phyloP scores from a whole-genome alignment of 2,888 invertebrate genomes.

The Zygaena filipendulae region DNA sequence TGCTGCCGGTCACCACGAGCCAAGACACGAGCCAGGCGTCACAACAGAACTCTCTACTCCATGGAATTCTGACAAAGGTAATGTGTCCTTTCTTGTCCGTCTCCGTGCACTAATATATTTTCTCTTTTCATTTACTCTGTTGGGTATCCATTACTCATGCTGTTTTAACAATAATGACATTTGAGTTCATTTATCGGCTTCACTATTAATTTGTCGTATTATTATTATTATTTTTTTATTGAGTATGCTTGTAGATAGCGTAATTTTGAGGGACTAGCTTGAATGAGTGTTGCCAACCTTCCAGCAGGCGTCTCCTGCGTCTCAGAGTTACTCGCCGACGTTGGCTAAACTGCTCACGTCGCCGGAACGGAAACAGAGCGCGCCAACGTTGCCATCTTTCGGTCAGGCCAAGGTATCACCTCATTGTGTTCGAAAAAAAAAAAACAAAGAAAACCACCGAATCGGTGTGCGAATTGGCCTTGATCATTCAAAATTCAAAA shows the following conservation, averaged over 20 bases:
- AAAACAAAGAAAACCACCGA: constrained; percentile 39
- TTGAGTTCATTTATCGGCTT: too few relatives aligned
- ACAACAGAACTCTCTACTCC: constrained; percentile 74
- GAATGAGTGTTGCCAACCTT: constrained; percentile 66
- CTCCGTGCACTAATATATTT: too few relatives aligned
- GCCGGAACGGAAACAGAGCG: constrained; percentile 60
- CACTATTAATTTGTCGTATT: too few relatives aligned
- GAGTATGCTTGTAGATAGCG: too few relatives aligned
- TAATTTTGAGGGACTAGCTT: constrained; percentile 39
- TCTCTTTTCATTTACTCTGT: too few relatives aligned
- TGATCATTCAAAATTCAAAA: constrained; percentile 60
- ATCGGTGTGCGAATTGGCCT: constrained; percentile 64
- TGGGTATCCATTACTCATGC: too few relatives aligned
- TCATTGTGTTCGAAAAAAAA: constrained; percentile 9
- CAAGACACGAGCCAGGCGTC: constrained; percentile 31
- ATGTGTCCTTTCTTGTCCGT: constrained; percentile 4
- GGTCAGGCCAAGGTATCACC: constrained; percentile 66
- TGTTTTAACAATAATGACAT: too few relatives aligned
- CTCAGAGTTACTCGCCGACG: constrained; percentile 81
- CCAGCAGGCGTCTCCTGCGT: constrained; percentile 63
- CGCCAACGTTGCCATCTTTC: constrained; percentile 55
- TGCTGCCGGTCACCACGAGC: constrained; percentile 73
- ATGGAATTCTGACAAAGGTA: constrained; percentile 81
- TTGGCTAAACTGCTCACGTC: constrained; percentile 83
- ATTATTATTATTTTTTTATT: too few relatives aligned